phyloP scores from a whole-genome alignment of 37 sponge, comb jelly and placozoan genomes.

The Eunapius fragilis region DNA sequence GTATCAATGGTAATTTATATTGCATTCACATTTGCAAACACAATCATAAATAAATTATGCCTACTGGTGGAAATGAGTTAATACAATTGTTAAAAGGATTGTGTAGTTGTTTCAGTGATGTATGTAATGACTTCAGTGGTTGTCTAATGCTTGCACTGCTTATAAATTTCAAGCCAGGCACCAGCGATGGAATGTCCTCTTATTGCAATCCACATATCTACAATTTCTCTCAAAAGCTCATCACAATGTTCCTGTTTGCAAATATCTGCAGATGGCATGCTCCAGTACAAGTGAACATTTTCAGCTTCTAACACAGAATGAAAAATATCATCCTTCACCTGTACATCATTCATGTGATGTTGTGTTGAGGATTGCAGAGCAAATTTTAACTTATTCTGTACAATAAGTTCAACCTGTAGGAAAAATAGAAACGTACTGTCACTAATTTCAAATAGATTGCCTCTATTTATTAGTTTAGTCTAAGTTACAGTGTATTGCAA shows the following conservation, averaged over 20 bases:
- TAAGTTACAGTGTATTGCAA: conserved; percentile 26
- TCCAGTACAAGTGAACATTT: conserved; percentile 16
- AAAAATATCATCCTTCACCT: conserved; percentile 7
- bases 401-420: conserved; percentile 20
- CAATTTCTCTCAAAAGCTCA: conserved; percentile 33
- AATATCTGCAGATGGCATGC: conserved; percentile 13
- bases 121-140: conserved; percentile 4
- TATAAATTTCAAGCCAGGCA: conserved; percentile 25
- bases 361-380: conserved; percentile 2
- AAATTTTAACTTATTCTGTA: conserved; percentile 7
- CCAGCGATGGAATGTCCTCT: conserved; percentile 41
- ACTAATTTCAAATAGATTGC: conserved; percentile 37
- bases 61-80: not conserved
- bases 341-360: not conserved
- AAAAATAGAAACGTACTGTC: conserved; percentile 18
- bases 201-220: conserved; percentile 40
- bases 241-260: conserved; percentile 3
- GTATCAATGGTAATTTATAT: too few species aligned
- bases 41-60: not conserved
- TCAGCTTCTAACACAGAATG: conserved; percentile 6
- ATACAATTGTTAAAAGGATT: conserved; percentile 5
- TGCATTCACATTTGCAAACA: not conserved
- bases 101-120: conserved; percentile 14
- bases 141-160: not conserved
- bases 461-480: conserved; percentile 11